Evolutionary conservation across 2,888 invertebrate species (phyloP), one percentile per base, ranked within the genome.

Genomic region (Psococerastis gibbosa): DNA sequence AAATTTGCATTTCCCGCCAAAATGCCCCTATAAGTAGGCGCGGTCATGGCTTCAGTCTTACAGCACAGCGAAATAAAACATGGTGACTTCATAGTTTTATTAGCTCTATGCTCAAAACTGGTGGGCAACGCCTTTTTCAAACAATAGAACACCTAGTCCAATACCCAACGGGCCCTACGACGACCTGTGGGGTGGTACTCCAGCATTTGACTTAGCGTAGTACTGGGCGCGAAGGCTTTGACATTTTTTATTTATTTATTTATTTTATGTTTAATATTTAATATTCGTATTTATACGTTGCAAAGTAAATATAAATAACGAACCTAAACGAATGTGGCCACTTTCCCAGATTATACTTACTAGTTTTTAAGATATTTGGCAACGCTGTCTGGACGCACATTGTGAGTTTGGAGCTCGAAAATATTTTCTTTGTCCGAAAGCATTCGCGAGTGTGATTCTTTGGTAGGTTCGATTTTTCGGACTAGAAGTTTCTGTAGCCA

Each of bases 361-460:
- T 89, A 89, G 64, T 88, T 89, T 53, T 74, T 70, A 52, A 94
- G 67, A 64, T 95, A 95, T 61, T 79, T 72, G 51, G 79, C 76
- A 65, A 80, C 78, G 38, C 76, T 78, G 63, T 89, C 91, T 32
- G 94, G 85, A 56, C 85, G 78, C 52, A 92, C 84, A 61, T 91
- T 87, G 63, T 95, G 92, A 49, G 92, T 94, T 60, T 92, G 87
- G 47, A 97, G 69, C 49, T 94, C 89, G 64, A 89, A 97, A 55
- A 98, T 82, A 46, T 82, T 75, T 64, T 95, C 95, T 64, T 94
- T 94, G 64, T 91, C 89, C 55, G 94, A 89, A 41, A 97, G 71
- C 78, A 94, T 85, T 50, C 91, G 79, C 56, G 95, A 95, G 63
- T 97, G 97, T 2, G 94, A 83, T 60, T 92, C 91, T 62, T 89